These are phyloP conservation scores for Sinotaia quadrata DNA, from an alignment of 2,888 invertebrate genomes.

Conservation along the genomic window DNA sequence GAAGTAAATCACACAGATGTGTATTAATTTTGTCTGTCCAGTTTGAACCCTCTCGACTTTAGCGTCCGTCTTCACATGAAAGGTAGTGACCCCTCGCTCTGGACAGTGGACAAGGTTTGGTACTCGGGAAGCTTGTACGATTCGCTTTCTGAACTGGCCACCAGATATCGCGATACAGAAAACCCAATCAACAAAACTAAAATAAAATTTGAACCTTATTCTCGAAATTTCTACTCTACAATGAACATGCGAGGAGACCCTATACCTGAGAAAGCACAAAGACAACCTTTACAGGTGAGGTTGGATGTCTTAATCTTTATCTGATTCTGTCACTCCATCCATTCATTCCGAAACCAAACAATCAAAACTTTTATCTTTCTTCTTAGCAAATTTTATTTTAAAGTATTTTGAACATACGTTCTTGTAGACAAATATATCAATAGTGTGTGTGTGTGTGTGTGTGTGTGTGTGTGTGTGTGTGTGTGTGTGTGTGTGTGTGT, in stretches of 20 bases:
- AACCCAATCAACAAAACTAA: conserved; percentile 23
- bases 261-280: conserved; percentile 27
- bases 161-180: conserved; percentile 41
- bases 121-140: conserved; percentile 48
- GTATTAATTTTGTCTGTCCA: background rate
- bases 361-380: too few relatives aligned
- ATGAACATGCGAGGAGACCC: conserved; percentile 39
- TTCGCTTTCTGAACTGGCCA: conserved; percentile 42
- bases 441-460: too few relatives aligned
- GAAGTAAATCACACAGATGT: background rate
- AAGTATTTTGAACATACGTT: too few relatives aligned
- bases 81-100: conserved; percentile 43
- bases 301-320: too few relatives aligned
- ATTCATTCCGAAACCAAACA: too few relatives aligned
- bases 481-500: too few relatives aligned
- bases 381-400: too few relatives aligned
- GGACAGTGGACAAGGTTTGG: conserved; percentile 44
- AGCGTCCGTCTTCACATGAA: conserved; percentile 54
- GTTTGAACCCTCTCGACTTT: conserved; percentile 55
- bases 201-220: background rate
- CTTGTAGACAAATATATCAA: too few relatives aligned
- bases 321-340: too few relatives aligned
- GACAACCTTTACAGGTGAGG: conserved; percentile 36
- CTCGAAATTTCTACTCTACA: conserved; percentile 32
- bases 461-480: too few relatives aligned